Evolutionary conservation across 2,888 invertebrate genomes (phyloP).

Genomic region (Oscheius sp.): DNA sequence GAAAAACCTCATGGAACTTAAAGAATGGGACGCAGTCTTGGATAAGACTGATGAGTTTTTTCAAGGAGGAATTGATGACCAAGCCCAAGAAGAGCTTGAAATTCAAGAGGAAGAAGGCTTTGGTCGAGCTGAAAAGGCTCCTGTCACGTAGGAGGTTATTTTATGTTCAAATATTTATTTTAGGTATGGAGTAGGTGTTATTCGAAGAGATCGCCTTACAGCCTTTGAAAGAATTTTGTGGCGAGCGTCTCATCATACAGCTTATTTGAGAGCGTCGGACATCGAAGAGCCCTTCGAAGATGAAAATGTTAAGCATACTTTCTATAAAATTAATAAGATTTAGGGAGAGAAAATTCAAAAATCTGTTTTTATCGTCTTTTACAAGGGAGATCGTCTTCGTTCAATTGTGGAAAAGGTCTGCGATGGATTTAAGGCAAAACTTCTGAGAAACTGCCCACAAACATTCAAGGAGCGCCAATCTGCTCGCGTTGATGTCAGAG

Average conservation of each 20-base stretch:
- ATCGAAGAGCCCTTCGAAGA: slow-evolving; percentile 91
- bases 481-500: slow-evolving; percentile 66
- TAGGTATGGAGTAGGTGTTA: slow-evolving; percentile 96
- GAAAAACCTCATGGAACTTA: slow-evolving; percentile 65
- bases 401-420: slow-evolving; percentile 86
- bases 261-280: slow-evolving; percentile 76
- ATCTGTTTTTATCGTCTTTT: slow-evolving; percentile 83
- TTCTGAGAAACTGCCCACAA: slow-evolving; percentile 96
- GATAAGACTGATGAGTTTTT: slow-evolving; percentile 69
- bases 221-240: slow-evolving; percentile 97
- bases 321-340: slow-evolving; percentile 34
- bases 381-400: slow-evolving; percentile 94
- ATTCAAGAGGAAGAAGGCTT: slow-evolving; percentile 43
- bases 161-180: not conserved
- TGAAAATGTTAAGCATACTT: slow-evolving; percentile 73
- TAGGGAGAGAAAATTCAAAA: slow-evolving; percentile 95
- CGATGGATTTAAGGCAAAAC: slow-evolving; percentile 79
- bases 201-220: slow-evolving; percentile 88
- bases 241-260: slow-evolving; percentile 95
- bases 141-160: slow-evolving; percentile 39
- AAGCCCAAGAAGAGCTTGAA: slow-evolving; percentile 54
- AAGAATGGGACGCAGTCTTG: slow-evolving; percentile 68
- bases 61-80: slow-evolving; percentile 62
- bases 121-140: slow-evolving; percentile 41
- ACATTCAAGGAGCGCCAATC: slow-evolving; percentile 78